Percentiles rank a stretch among this genome's conserved stretches.
phyloP scores from a whole-genome alignment of 30 jellyfish, hydroid and myxozoan species.

The Turritopsis dohrnii region DNA sequence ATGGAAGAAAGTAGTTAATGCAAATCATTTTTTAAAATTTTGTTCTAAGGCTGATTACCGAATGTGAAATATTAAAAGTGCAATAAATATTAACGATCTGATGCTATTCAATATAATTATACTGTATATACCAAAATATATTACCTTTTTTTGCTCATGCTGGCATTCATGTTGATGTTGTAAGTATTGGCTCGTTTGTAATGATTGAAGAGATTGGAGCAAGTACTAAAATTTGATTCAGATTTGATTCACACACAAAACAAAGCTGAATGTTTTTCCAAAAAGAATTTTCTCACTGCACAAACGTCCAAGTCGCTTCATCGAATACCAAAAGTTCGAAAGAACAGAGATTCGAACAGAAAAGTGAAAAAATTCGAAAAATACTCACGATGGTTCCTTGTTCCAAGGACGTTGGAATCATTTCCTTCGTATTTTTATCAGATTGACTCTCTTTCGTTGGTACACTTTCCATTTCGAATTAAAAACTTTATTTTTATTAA shows the following conservation, averaged over 20 bases:
- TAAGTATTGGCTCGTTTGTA: background rate
- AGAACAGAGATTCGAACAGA: background rate
- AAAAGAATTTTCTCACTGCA: too few relatives aligned
- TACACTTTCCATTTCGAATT: background rate
- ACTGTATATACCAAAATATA: background rate
- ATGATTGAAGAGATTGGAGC: conserved; percentile 6
- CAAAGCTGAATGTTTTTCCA: too few relatives aligned
- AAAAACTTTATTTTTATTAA: too few relatives aligned
- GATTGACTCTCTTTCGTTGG: background rate
- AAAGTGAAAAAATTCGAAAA: background rate
- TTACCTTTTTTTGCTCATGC: background rate
- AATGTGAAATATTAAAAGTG: too few relatives aligned
- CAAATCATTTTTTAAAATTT: too few relatives aligned
- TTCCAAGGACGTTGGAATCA: background rate
- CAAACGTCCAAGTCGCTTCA: background rate
- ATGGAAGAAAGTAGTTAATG: too few relatives aligned
- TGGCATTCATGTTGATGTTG: background rate
- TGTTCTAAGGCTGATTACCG: too few relatives aligned
- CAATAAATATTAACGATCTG: too few relatives aligned
- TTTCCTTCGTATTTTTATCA: background rate
- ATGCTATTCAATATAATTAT: too few relatives aligned
- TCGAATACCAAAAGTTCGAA: background rate
- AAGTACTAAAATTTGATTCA: conserved; percentile 14
- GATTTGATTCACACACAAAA: too few relatives aligned
- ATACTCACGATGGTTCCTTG: background rate